A percentile compares a stretch with the other conserved stretches of the same genome.
Evolutionary conservation across 2,888 invertebrate species (phyloP).

Genomic region (Trichopoda pennipes): DNA sequence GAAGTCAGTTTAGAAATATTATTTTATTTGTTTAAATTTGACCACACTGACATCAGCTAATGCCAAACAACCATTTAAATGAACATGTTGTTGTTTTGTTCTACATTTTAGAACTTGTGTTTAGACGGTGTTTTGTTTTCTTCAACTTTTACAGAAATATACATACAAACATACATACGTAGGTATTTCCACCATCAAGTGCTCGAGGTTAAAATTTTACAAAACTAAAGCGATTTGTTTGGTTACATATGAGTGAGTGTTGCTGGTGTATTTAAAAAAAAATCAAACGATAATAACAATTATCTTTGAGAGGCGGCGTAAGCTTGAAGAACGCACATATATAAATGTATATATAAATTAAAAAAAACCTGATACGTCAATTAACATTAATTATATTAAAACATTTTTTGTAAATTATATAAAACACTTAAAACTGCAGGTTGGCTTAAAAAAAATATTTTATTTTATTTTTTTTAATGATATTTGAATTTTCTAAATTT

Average conservation of each 20-base stretch:
- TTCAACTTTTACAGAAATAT: conserved; percentile 35
- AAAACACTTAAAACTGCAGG: background rate
- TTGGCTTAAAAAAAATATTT: too few relatives aligned
- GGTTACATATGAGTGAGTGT: background rate
- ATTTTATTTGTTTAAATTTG: too few relatives aligned
- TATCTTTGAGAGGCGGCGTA: conserved; percentile 18
- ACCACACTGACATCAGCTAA: too few relatives aligned
- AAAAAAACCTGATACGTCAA: conserved; percentile 9
- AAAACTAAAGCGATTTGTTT: conserved; percentile 34
- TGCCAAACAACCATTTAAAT: background rate
- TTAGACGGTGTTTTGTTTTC: conserved; percentile 38
- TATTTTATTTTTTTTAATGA: too few relatives aligned
- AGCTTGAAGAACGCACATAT: background rate
- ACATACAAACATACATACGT: too few relatives aligned
- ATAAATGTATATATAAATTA: background rate
- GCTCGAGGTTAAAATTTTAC: conserved; percentile 69
- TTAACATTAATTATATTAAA: background rate
- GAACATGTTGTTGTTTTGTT: background rate
- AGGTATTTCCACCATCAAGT: conserved; percentile 61
- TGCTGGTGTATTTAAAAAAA: conserved; percentile 2
- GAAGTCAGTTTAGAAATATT: too few relatives aligned
- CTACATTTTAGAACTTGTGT: background rate
- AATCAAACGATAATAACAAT: conserved; percentile 30
- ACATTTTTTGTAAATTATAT: background rate
- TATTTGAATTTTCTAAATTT: too few relatives aligned